phyloP scores from a whole-genome alignment of 1,140 invertebrate genomes.

The Micrasema minimum region DNA sequence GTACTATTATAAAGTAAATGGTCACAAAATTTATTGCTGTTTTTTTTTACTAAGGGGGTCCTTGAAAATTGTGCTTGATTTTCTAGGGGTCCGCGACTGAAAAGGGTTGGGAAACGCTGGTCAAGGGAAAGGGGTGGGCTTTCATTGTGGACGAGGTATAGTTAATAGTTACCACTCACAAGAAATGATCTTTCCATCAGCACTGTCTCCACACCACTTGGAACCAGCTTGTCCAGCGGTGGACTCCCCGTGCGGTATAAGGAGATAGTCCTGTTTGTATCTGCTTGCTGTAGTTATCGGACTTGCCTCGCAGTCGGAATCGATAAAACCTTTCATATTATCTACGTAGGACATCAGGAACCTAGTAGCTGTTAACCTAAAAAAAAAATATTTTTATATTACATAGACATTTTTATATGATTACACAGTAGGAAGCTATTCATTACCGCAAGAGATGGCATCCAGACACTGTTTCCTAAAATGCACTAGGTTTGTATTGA shows the following conservation, averaged over 20 bases:
- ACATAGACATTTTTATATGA: too few species aligned
- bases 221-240: slow-evolving; percentile 59
- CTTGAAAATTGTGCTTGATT: too few species aligned
- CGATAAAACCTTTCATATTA: slow-evolving; percentile 58
- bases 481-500: too few species aligned
- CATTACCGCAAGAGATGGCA: too few species aligned
- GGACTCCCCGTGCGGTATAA: slow-evolving; percentile 66
- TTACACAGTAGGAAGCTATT: too few species aligned
- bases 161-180: slow-evolving; percentile 56
- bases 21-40: too few species aligned
- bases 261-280: slow-evolving; percentile 66
- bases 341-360: slow-evolving; percentile 59
- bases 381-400: slow-evolving; percentile 9
- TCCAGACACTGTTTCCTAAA: too few species aligned
- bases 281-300: slow-evolving; percentile 55
- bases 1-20: too few species aligned
- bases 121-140: too few species aligned
- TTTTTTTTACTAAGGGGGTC: too few species aligned
- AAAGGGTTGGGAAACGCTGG: too few species aligned
- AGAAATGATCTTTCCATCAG: slow-evolving; percentile 60
- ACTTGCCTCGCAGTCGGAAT: slow-evolving; percentile 59
- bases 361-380: slow-evolving; percentile 59
- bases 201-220: slow-evolving; percentile 64
- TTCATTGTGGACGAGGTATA: background rate
- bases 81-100: too few species aligned